These are phyloP conservation scores for Saguinus midas DNA, from an alignment of 2,113 vertebrate genomes.

Conservation along the genomic window DNA sequence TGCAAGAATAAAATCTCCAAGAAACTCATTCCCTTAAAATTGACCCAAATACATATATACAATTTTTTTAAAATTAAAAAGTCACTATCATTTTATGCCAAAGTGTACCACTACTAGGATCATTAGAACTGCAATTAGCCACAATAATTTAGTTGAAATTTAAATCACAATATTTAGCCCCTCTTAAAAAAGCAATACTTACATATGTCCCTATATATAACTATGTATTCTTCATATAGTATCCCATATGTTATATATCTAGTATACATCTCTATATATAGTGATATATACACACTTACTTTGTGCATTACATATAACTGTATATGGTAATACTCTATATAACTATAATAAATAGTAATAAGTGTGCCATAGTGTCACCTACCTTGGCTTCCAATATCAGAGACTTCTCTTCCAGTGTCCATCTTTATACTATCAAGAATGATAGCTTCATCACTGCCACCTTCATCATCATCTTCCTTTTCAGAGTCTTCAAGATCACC, in stretches of 20 bases:
- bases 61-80: background rate
- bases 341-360: too few relatives aligned
- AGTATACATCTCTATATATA: background rate
- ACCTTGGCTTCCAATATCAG: conserved; percentile 58
- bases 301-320: background rate
- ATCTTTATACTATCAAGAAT: conserved; percentile 70
- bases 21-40: background rate
- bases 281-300: too few relatives aligned
- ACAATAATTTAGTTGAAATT: background rate
- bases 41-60: too few relatives aligned
- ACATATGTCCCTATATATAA: too few relatives aligned
- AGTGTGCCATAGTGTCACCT: background rate
- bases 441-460: conserved; percentile 68
- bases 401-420: conserved; percentile 66
- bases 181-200: background rate
- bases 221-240: background rate
- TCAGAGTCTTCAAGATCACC: conserved; percentile 90
- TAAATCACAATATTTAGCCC: background rate
- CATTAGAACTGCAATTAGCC: background rate
- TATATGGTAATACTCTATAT: too few relatives aligned
- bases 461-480: conserved; percentile 82
- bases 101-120: background rate
- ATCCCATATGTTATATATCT: background rate
- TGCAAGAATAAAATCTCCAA: background rate
- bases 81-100: background rate